Conservation (phyloP, 2,797 vertebrate genomes). For the Melanotaenia trifasciata region DNA sequence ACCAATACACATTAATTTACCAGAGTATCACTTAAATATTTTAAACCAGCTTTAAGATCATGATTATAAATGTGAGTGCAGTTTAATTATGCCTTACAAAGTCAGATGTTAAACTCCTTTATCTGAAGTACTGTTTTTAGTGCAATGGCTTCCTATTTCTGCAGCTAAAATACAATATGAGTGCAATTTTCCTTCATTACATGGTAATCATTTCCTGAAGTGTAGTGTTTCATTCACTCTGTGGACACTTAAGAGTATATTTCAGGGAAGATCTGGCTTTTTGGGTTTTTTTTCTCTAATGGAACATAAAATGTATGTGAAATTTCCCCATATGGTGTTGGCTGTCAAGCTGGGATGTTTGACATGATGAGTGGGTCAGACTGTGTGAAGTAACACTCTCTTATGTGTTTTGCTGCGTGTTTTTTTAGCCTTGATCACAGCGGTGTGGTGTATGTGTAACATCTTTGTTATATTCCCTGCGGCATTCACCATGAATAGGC, state of each 20-base stretch:
- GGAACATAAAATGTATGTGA: conserved; percentile 15
- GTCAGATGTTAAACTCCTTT: background rate
- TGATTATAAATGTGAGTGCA: background rate
- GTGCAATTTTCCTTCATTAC: background rate
- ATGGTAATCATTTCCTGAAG: background rate
- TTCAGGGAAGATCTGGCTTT: background rate
- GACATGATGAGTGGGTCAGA: conserved; percentile 35
- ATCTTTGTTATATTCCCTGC: conserved; percentile 33
- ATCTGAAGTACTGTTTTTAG: conserved; percentile 1
- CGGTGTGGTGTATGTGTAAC: conserved; percentile 13
- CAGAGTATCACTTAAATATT: background rate
- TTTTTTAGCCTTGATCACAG: conserved; percentile 34
- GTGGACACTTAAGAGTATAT: background rate
- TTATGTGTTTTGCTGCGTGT: conserved; percentile 21
- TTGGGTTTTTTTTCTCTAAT: background rate
- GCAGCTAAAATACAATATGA: conserved; percentile 5
- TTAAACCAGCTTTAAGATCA: background rate
- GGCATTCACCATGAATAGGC: conserved; percentile 36
- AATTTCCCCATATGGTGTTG: conserved; percentile 13
- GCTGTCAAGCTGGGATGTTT: conserved; percentile 8
- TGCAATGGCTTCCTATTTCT: background rate
- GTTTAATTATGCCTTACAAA: conserved; percentile 12
- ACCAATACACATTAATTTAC: background rate
- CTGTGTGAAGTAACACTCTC: conserved; percentile 6
- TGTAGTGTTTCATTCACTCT: conserved; percentile 1